Evolutionary conservation across 2,888 invertebrate genomes (phyloP).

Genomic region (Polydrusus tereticollis): DNA sequence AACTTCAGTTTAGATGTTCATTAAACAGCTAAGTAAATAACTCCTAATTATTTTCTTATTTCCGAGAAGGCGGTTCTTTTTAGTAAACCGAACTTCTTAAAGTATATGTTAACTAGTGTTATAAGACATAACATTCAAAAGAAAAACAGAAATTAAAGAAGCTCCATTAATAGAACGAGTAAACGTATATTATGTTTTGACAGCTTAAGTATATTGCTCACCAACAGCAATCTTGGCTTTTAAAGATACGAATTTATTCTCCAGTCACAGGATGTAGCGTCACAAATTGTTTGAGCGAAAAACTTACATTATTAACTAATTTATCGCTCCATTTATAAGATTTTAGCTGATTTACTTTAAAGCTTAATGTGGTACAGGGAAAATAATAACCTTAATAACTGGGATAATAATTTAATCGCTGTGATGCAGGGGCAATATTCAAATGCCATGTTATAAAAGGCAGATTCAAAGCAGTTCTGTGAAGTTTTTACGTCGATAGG

Average conservation of each 20-base stretch:
- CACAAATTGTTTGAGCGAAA: constrained; percentile 20
- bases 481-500: too few relatives aligned
- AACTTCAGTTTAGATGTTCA: constrained; percentile 42
- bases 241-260: constrained; percentile 24
- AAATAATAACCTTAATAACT: background rate
- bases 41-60: constrained; percentile 41
- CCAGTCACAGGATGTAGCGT: constrained; percentile 16
- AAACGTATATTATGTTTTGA: constrained; percentile 46
- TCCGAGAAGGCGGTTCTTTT: constrained; percentile 39
- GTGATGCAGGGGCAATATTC: background rate
- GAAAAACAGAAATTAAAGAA: constrained; percentile 27
- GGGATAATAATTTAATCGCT: background rate
- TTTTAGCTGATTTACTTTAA: background rate
- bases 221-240: constrained; percentile 22
- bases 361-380: background rate
- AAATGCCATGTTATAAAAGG: too few relatives aligned
- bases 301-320: constrained; percentile 19
- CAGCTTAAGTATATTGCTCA: constrained; percentile 44
- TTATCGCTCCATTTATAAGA: constrained; percentile 17
- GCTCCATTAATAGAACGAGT: constrained; percentile 38
- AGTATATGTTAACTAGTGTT: constrained; percentile 30
- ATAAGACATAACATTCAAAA: constrained; percentile 22
- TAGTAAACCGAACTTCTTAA: constrained; percentile 30
- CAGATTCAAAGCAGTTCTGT: too few relatives aligned
- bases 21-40: constrained; percentile 43